These are phyloP conservation scores for Drosophila ohnishii DNA, from an alignment of 1,140 invertebrate species.

Conservation along the genomic window DNA sequence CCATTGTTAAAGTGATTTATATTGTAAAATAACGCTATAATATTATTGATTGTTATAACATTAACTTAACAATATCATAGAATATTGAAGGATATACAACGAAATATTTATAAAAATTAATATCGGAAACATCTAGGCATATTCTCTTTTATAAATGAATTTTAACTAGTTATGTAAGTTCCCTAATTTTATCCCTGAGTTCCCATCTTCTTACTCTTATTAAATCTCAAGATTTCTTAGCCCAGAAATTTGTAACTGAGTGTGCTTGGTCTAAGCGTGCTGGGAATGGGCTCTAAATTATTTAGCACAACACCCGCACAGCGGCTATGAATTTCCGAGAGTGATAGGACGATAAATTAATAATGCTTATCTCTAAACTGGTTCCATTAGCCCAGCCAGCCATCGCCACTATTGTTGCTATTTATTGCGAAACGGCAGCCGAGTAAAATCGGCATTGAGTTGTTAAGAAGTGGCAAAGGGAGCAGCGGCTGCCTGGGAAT, in stretches of 20 bases:
- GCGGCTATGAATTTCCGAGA: slow-evolving; percentile 2
- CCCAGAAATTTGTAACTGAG: slow-evolving; percentile 11
- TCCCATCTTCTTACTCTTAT: background rate
- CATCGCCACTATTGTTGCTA: slow-evolving; percentile 34
- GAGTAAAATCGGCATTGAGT: slow-evolving; percentile 29
- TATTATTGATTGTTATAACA: background rate
- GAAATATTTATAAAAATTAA: no score
- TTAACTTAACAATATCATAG: background rate
- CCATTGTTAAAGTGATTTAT: no score
- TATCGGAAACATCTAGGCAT: no score
- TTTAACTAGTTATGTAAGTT: no score
- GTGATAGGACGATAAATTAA: slow-evolving; percentile 72
- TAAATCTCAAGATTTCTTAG: background rate
- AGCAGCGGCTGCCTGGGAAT: slow-evolving; percentile 2
- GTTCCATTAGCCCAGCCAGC: slow-evolving; percentile 69
- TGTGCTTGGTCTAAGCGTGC: slow-evolving; percentile 37
- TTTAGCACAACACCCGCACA: slow-evolving; percentile 65
- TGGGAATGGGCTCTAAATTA: slow-evolving; percentile 28
- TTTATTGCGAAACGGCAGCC: slow-evolving; percentile 52
- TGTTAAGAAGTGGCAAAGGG: slow-evolving; percentile 18
- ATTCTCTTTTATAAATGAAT: no score
- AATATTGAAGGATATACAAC: background rate
- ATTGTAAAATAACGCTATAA: background rate
- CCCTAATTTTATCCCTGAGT: no score
- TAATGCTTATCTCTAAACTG: slow-evolving; percentile 72